Conservation (phyloP, 1,140 invertebrate species). For the Saccostrea glomerata region DNA sequence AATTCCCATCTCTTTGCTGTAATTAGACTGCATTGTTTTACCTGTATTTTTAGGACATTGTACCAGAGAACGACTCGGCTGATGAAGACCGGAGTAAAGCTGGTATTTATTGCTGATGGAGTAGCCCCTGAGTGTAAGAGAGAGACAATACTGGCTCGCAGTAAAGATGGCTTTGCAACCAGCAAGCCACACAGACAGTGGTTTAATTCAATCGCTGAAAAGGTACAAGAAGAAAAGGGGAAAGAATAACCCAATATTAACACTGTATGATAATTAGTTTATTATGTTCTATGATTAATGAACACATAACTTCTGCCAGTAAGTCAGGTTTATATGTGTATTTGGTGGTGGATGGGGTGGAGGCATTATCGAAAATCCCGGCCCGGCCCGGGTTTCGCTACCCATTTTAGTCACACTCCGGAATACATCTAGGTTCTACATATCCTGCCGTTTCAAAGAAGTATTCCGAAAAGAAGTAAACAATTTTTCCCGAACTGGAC, state of each 20-base stretch:
- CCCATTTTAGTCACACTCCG: no score
- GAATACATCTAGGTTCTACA: neutral
- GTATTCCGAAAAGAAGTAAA: neutral
- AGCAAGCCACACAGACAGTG: neutral
- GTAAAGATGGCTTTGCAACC: neutral
- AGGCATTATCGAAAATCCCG: no score
- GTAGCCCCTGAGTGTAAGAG: slow-evolving; percentile 17
- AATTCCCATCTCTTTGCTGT: neutral
- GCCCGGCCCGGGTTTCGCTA: no score
- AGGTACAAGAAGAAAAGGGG: slow-evolving; percentile 10
- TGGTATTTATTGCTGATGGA: slow-evolving; percentile 43
- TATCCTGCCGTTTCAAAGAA: neutral
- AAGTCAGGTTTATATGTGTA: no score
- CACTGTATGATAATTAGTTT: no score
- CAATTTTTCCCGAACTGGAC: slow-evolving; percentile 20
- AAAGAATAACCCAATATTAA: no score
- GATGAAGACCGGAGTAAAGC: neutral
- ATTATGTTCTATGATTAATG: no score
- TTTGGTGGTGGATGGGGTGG: no score
- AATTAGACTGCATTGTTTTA: no score
- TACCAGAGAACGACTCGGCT: slow-evolving; percentile 16
- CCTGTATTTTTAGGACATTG: slow-evolving; percentile 20
- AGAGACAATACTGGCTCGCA: neutral
- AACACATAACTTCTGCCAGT: no score
- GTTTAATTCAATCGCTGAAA: slow-evolving; percentile 11